Evolutionary conservation across 2,113 vertebrate genomes (phyloP), one percentile per base, ranked within the genome.

Genomic region (Caranx ignobilis): DNA sequence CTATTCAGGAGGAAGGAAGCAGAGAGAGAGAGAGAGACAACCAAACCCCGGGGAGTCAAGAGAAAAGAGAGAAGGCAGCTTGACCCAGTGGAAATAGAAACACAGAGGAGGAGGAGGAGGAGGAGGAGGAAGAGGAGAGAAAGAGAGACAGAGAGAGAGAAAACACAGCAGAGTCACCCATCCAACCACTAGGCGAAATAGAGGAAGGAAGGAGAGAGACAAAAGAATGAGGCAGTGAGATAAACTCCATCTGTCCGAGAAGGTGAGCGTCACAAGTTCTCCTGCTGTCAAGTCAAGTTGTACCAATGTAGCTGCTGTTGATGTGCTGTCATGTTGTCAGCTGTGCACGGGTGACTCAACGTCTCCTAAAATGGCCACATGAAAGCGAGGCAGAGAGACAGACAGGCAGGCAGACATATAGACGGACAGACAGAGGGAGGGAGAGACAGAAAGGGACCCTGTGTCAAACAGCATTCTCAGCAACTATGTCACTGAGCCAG

Each of bases 351-450:
- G 75, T 87, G 87, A 88, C 84, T 92, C 87, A 77, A 71, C 59
- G 78, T 86, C 77, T 93, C 92, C 91, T 88, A 91, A 94, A 94
- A 93, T 93, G 89, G 92, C 81, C 84, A 87, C 85, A 85, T 84
- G 85, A 86, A 85, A 78, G 62, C 50, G 71, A 71, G 75, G 72
- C 70, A 54, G 81, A 56, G 62, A 76, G 45, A 54, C 48, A 73
- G 74, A 70, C 71, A 45, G 72, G 19, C 18, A 73, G 61, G 32
- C 72, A 56, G 47, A 35, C 56, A 73, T 70, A 70, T 63, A 47
- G 21, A 55, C 12, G 66, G 66, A 82, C 34, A 43, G 54, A 69
- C 54, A 10, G 77, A 66, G 69, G 54, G 71, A 75, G 78, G 37
- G 67, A 52, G 80, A 78, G 81, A 50, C 72, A 76, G 81, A 82